These are phyloP conservation scores for Strongylocentrotus purpuratus DNA, from an alignment of 35 echinoderm and acorn worm species.

Conservation along the genomic window DNA sequence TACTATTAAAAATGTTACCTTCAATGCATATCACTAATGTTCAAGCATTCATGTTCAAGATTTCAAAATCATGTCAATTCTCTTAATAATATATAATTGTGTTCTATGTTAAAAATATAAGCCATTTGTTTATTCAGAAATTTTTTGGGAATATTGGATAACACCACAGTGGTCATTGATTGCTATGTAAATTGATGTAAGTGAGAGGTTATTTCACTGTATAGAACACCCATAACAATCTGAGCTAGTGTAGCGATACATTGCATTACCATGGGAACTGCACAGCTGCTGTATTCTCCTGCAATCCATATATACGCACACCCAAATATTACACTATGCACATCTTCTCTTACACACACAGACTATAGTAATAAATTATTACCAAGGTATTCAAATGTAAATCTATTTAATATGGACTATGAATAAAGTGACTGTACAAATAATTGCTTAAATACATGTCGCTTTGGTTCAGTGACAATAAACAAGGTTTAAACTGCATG, in stretches of 20 bases:
- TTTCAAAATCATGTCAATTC: too few relatives aligned
- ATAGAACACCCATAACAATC: neutral
- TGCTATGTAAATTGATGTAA: neutral
- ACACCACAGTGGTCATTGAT: neutral
- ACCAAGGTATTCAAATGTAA: conserved; percentile 2
- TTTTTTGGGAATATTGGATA: neutral
- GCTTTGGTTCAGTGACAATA: neutral
- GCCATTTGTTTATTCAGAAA: neutral
- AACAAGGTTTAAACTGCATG: neutral
- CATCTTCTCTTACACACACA: neutral
- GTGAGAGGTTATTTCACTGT: neutral
- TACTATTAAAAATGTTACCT: too few relatives aligned
- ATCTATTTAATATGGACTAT: neutral
- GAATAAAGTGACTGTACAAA: neutral
- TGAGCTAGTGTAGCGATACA: neutral
- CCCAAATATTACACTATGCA: neutral
- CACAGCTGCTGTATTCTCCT: neutral
- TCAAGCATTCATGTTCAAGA: too few relatives aligned
- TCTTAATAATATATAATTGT: too few relatives aligned
- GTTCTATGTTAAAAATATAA: too few relatives aligned
- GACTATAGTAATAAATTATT: neutral
- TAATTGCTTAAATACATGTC: neutral
- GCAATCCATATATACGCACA: neutral
- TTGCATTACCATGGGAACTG: conserved; percentile 1
- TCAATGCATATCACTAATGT: too few relatives aligned